Conservation (phyloP, 1,140 invertebrate genomes). For the Zaprionus ghesquierei region DNA sequence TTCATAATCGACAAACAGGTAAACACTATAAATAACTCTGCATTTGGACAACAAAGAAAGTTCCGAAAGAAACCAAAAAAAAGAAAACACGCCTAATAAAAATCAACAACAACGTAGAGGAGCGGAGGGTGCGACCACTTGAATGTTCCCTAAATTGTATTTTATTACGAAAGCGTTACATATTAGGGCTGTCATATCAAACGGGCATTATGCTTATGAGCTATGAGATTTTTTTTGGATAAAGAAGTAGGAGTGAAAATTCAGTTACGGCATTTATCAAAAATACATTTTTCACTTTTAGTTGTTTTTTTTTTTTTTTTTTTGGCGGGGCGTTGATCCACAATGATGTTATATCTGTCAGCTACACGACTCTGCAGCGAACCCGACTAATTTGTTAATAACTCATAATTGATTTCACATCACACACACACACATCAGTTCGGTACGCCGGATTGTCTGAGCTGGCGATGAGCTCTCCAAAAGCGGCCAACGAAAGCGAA, state of each 20-base stretch:
- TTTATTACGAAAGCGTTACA: constrained; percentile 61
- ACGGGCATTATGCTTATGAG: constrained; percentile 71
- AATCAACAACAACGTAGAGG: not conserved
- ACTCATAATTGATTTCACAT: constrained; percentile 79
- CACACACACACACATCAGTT: constrained; percentile 50
- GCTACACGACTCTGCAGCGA: constrained; percentile 57
- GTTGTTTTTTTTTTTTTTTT: not conserved
- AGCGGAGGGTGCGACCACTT: too few relatives aligned
- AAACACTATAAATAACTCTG: constrained; percentile 18
- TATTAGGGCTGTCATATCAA: constrained; percentile 63
- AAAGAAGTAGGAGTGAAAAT: constrained; percentile 24
- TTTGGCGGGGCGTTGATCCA: constrained; percentile 48
- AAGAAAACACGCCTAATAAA: constrained; percentile 1
- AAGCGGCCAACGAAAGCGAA: constrained; percentile 66
- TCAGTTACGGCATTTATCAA: constrained; percentile 36
- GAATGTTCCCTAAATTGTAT: constrained; percentile 26
- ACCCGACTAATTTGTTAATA: constrained; percentile 73
- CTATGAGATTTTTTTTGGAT: constrained; percentile 44
- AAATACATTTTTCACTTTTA: constrained; percentile 40
- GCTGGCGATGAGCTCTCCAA: constrained; percentile 39
- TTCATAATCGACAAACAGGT: constrained; percentile 9
- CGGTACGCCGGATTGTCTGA: constrained; percentile 2
- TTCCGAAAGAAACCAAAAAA: constrained; percentile 27
- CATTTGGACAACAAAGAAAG: constrained; percentile 54
- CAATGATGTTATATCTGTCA: constrained; percentile 60